Conservation (phyloP, 2,797 vertebrate genomes). For the Podarcis siculus region DNA sequence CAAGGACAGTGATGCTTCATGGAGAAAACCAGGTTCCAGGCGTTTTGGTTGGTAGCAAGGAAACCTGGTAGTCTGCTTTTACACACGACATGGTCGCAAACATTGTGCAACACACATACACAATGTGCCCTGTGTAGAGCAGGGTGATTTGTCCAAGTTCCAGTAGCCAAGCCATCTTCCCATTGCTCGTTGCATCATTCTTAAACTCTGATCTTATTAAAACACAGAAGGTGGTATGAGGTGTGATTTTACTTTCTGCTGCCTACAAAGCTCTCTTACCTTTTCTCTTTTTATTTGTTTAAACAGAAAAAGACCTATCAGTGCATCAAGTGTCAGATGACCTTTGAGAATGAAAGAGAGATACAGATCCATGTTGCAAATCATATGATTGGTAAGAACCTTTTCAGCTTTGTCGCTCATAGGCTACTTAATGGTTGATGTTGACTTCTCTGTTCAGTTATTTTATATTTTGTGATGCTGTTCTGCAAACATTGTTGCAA, state of each 20-base stretch:
- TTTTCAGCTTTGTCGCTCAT: conserved; percentile 45
- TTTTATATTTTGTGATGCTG: conserved; percentile 60
- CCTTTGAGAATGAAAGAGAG: conserved; percentile 97
- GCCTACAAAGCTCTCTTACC: conserved; percentile 64
- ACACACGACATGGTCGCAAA: neutral
- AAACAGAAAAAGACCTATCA: conserved; percentile 99
- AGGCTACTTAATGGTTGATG: conserved; percentile 42
- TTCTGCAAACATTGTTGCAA: conserved; percentile 59
- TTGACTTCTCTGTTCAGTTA: conserved; percentile 37
- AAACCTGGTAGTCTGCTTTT: neutral
- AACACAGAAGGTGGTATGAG: conserved; percentile 35
- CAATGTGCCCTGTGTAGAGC: neutral
- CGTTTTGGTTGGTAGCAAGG: neutral
- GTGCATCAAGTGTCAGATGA: conserved; percentile 99
- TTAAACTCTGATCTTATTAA: neutral
- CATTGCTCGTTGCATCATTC: conserved; percentile 2
- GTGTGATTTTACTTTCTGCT: conserved; percentile 53
- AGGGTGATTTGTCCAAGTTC: neutral
- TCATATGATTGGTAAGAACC: conserved; percentile 98
- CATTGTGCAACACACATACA: neutral
- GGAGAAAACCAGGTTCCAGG: neutral
- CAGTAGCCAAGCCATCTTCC: neutral
- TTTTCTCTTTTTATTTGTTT: conserved; percentile 69
- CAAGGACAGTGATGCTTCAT: neutral
- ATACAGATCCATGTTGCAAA: conserved; percentile 99